Percentiles rank a stretch among this genome's conserved stretches.
Conservation (phyloP, 30 jellyfish, hydroid and myxozoan species). For the Mastigias papua region DNA sequence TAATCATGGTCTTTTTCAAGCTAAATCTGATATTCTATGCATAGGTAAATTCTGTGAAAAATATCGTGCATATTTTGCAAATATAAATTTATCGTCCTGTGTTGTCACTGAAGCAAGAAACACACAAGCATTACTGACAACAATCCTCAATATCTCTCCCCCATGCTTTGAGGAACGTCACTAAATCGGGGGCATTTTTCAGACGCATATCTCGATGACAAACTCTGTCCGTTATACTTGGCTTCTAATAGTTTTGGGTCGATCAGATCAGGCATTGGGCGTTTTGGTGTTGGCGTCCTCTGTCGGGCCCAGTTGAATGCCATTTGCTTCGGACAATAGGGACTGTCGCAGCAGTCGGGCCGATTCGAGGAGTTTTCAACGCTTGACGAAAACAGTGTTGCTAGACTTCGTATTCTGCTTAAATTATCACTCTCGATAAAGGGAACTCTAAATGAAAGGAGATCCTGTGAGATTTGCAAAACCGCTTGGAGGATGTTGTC, state of each 20-base stretch:
- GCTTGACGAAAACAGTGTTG: conserved; percentile 36
- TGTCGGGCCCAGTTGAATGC: conserved; percentile 70
- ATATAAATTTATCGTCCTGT: too few relatives aligned
- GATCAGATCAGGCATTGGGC: conserved; percentile 19
- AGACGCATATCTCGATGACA: conserved; percentile 25
- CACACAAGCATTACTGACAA: background rate
- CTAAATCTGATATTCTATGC: too few relatives aligned
- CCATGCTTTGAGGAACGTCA: background rate
- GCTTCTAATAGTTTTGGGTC: conserved; percentile 1
- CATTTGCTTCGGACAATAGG: conserved; percentile 72
- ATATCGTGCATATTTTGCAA: too few relatives aligned
- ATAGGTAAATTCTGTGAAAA: too few relatives aligned
- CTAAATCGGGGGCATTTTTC: conserved; percentile 41
- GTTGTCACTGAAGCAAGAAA: too few relatives aligned
- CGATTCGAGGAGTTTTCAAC: conserved; percentile 23
- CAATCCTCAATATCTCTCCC: background rate
- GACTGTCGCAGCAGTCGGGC: conserved; percentile 67
- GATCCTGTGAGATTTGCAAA: conserved; percentile 54
- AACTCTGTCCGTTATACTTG: background rate
- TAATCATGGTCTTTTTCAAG: too few relatives aligned
- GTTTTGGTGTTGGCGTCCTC: conserved; percentile 15
- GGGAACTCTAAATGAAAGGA: conserved; percentile 50
- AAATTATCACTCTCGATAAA: conserved; percentile 42
- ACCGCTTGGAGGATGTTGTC: conserved; percentile 74
- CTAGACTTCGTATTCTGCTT: conserved; percentile 28